Base-by-base conservation (phyloP, 2,888 invertebrate genomes). In the Cantharis rustica region DNA sequence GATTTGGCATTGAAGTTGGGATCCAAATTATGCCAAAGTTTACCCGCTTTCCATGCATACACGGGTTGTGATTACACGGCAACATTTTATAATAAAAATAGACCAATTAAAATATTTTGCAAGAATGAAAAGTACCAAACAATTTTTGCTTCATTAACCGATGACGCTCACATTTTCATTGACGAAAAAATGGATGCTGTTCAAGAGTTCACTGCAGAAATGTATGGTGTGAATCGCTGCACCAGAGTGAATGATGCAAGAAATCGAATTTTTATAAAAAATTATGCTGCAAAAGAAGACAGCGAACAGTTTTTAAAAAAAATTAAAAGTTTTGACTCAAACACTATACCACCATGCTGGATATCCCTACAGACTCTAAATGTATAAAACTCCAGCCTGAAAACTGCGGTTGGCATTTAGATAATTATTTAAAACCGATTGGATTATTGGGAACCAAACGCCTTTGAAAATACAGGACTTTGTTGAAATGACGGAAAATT, bases 171-270 rank as follows among this genome's bases (percentile, higher is more conserved):
- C 75, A 78, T 83, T 79, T 81, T 82, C 47, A 73, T 80, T 78
- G 75, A 81, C 64, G 82, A 85, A 81, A 86, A 85, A 84, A 85
- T 85, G 68, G 73, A 83, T 0, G 71, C 63, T 10, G 82, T 85
- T 79, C 84, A 86, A 1, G 26, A 26, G 26, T 26, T 26, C 7
- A 26, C 26, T 7, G 26, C 26, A 4, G 7, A 26, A 26, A 82
- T 85, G 81, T 85, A 86, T 81, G 83, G 83, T 1, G 77, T 84
- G n/a, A 82, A 77, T 47, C 68, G 84, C 71, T 85, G 84, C 70
- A 78, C 72, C 15, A 7, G 4, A 26, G 9, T 26, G 3, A 26
- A 26, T 26, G 26, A 26, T 9, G 81, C 68, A 10, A 83, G 84
- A 84, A 61, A 78, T 82, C 79, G 72, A 9, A 81, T 85, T 79